Conservation (phyloP, 2,888 invertebrate species). For the Tiphia femorata region DNA sequence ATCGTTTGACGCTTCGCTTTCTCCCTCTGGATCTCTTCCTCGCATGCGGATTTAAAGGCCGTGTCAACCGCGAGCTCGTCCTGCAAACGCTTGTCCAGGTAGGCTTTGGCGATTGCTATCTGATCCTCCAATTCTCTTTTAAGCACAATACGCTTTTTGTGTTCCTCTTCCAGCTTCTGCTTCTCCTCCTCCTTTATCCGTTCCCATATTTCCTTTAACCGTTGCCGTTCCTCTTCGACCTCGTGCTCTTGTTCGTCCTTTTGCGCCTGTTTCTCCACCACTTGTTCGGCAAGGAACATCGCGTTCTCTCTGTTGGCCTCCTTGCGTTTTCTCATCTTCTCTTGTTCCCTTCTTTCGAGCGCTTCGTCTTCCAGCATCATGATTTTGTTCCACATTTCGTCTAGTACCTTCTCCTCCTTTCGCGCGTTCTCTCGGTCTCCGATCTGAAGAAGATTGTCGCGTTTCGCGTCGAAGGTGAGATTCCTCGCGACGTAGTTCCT, state of each 20-base stretch:
- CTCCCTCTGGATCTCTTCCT: conserved; percentile 47
- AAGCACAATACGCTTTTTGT: conserved; percentile 39
- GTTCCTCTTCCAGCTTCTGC: conserved; percentile 38
- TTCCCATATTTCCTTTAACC: conserved; percentile 42
- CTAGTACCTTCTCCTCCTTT: conserved; percentile 72
- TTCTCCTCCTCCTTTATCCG: conserved; percentile 43
- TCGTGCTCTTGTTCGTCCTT: conserved; percentile 43
- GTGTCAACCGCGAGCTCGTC: conserved; percentile 47
- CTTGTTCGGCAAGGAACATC: conserved; percentile 46
- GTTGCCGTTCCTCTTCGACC: conserved; percentile 47
- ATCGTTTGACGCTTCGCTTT: too few relatives aligned
- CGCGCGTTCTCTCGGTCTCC: conserved; percentile 72
- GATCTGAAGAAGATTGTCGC: conserved; percentile 75
- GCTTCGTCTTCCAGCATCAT: conserved; percentile 73
- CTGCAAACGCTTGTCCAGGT: conserved; percentile 43
- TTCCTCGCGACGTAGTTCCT: conserved; percentile 69
- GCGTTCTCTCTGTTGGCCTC: conserved; percentile 20
- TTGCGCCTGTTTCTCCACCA: conserved; percentile 48
- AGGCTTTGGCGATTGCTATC: conserved; percentile 39
- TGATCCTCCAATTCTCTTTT: conserved; percentile 56
- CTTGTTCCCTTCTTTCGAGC: conserved; percentile 39
- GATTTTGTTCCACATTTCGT: conserved; percentile 75
- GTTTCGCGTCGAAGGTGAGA: conserved; percentile 71
- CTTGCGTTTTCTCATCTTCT: conserved; percentile 36
- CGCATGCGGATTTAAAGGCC: conserved; percentile 31